Percentiles rank a stretch among this genome's conserved stretches.
These are phyloP conservation scores for Eristalis arbustorum DNA, from an alignment of 2,888 invertebrate species.

Conservation along the genomic window DNA sequence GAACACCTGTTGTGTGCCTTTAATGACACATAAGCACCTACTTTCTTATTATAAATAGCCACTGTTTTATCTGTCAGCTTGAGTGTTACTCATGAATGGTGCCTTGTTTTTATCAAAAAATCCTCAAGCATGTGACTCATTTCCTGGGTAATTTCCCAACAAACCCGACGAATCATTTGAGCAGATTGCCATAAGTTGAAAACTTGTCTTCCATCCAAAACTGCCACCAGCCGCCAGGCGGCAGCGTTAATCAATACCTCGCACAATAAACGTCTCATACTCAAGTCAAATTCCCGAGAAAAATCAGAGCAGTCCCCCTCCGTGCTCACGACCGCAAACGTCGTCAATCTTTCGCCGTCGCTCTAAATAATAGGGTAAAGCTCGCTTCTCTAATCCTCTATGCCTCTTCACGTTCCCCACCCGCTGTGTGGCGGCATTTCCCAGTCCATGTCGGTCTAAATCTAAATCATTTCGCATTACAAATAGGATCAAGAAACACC, in stretches of 20 bases:
- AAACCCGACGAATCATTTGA: neutral
- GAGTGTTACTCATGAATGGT: neutral
- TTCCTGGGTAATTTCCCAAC: neutral
- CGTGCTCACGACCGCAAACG: neutral
- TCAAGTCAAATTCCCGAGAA: neutral
- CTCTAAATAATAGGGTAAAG: neutral
- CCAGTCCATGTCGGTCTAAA: slow-evolving; percentile 2
- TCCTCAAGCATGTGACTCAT: neutral
- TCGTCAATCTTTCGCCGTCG: neutral
- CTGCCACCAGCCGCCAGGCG: neutral
- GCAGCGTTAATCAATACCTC: neutral
- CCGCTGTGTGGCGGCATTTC: neutral
- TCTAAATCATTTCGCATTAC: slow-evolving; percentile 34
- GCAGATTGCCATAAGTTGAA: neutral
- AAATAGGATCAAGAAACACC: slow-evolving; percentile 23
- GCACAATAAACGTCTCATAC: neutral
- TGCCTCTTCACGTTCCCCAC: neutral
- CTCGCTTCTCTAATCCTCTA: neutral
- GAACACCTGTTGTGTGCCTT: too few species aligned
- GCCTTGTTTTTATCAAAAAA: neutral
- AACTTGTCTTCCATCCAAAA: neutral
- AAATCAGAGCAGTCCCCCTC: neutral
- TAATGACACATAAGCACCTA: too few species aligned
- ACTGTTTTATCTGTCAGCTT: neutral
- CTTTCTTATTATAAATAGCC: too few species aligned